Evolutionary conservation across 2,888 invertebrate species (phyloP).

Genomic region (Anticlea derivata): DNA sequence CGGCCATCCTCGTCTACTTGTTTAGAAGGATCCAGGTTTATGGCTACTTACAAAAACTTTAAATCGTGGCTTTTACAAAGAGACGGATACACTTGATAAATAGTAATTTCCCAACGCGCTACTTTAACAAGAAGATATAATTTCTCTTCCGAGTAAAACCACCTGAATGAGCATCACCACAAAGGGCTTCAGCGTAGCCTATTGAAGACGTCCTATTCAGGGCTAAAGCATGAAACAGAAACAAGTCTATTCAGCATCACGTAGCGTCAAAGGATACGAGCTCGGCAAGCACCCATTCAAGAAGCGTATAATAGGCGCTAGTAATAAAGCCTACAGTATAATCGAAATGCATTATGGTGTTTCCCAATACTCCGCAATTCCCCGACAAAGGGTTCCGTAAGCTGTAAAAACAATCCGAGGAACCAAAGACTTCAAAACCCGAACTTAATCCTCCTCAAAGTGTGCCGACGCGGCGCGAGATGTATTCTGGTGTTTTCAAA

Average conservation of each 20-base stretch:
- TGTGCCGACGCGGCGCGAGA: slow-evolving; percentile 55
- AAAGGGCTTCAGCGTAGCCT: slow-evolving; percentile 31
- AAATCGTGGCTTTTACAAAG: too few relatives aligned
- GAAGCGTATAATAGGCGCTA: slow-evolving; percentile 65
- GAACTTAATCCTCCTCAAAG: slow-evolving; percentile 77
- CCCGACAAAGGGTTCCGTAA: slow-evolving; percentile 78
- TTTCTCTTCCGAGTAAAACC: slow-evolving; percentile 26
- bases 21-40: too few relatives aligned
- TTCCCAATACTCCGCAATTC: slow-evolving; percentile 54
- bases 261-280: slow-evolving; percentile 67
- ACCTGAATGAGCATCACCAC: slow-evolving; percentile 32
- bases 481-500: slow-evolving; percentile 71
- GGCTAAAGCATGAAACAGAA: slow-evolving; percentile 72
- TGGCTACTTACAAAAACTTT: too few relatives aligned
- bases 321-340: slow-evolving; percentile 46
- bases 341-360: slow-evolving; percentile 54
- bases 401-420: slow-evolving; percentile 80
- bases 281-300: slow-evolving; percentile 55
- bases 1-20: too few relatives aligned
- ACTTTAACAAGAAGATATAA: slow-evolving; percentile 18
- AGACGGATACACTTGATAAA: slow-evolving; percentile 10
- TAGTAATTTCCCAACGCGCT: slow-evolving; percentile 8
- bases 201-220: slow-evolving; percentile 57
- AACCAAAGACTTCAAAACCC: slow-evolving; percentile 52
- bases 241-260: slow-evolving; percentile 70